These are phyloP conservation scores for Ceryle rudis DNA, from an alignment of 2,797 vertebrate genomes.

Conservation along the genomic window DNA sequence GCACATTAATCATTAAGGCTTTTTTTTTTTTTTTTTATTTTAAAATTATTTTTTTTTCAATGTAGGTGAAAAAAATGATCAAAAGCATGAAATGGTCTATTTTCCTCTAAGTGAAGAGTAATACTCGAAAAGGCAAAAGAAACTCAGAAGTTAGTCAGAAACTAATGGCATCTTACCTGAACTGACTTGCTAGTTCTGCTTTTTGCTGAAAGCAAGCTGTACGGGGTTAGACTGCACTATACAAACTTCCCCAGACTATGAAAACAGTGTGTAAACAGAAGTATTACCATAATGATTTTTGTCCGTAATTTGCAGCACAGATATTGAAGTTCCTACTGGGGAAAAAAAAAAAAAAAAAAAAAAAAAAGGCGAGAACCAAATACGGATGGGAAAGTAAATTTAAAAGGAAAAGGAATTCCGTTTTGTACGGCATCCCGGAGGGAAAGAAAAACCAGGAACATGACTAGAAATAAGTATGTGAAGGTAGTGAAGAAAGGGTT, in stretches of 20 bases:
- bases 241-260: not conserved
- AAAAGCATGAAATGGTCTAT: rapidly evolving
- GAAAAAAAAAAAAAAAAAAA: not conserved
- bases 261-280: not conserved
- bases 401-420: not conserved
- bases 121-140: not conserved
- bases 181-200: not conserved
- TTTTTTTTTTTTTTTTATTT: not conserved
- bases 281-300: not conserved
- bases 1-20: not conserved
- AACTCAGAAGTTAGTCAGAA: not conserved
- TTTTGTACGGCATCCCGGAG: not conserved
- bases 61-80: not conserved
- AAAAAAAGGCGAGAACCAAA: not conserved
- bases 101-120: not conserved
- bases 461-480: not conserved
- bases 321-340: not conserved
- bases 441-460: not conserved
- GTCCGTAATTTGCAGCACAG: not conserved
- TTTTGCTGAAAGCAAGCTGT: not conserved
- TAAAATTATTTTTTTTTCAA: not conserved
- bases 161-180: not conserved
- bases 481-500: not conserved
- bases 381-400: not conserved
- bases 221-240: not conserved